These are phyloP conservation scores for Pogonomyrmex barbatus DNA, from an alignment of 1,140 invertebrate genomes.

Conservation along the genomic window DNA sequence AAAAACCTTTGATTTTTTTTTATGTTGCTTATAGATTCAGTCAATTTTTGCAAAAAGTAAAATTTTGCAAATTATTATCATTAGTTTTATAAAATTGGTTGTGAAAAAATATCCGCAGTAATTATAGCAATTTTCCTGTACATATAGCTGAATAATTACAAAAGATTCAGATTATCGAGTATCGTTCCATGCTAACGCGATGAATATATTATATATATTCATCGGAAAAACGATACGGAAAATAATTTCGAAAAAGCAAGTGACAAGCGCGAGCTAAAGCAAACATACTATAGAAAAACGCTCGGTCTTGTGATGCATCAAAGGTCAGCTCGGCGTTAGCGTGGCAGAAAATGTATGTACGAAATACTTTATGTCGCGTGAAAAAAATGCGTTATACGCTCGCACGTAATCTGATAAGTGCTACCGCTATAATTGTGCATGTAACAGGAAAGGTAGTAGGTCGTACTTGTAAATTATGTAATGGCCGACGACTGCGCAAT, in stretches of 20 bases:
- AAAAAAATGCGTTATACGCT: slow-evolving; percentile 41
- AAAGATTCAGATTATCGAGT: neutral
- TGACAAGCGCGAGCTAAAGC: neutral
- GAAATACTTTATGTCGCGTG: slow-evolving; percentile 54
- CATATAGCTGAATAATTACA: neutral
- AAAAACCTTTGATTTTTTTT: neutral
- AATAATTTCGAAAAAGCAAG: slow-evolving; percentile 31
- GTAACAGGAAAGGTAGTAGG: neutral
- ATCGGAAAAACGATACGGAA: neutral
- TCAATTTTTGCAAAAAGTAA: neutral
- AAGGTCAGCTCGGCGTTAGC: neutral
- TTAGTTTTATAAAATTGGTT: neutral
- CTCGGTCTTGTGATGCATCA: neutral
- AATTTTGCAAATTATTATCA: neutral
- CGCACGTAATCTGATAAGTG: slow-evolving; percentile 48
- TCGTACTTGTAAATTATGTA: slow-evolving; percentile 48
- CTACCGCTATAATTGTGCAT: slow-evolving; percentile 48
- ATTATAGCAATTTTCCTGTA: neutral
- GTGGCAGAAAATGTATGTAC: slow-evolving; percentile 27
- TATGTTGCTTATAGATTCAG: neutral
- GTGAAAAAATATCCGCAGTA: neutral
- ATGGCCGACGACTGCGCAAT: slow-evolving; percentile 6
- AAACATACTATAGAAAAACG: neutral
- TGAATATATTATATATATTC: neutral
- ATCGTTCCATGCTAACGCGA: neutral